These are phyloP conservation scores for Drosophila elegans DNA, from an alignment of 1,140 invertebrate genomes.

Conservation along the genomic window DNA sequence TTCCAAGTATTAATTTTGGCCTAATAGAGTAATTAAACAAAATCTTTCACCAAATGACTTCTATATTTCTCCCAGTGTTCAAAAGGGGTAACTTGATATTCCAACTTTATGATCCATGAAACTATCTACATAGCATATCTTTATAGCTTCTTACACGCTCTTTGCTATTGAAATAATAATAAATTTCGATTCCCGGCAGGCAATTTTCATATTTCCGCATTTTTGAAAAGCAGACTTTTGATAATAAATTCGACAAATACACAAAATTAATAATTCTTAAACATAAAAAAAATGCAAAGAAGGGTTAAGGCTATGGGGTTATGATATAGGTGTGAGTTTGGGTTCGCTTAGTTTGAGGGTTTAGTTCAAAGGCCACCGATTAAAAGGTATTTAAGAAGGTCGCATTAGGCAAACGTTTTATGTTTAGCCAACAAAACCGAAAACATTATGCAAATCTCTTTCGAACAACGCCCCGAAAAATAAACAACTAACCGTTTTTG, in stretches of 20 bases:
- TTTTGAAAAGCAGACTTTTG: no score
- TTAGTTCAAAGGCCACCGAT: constrained; percentile 17
- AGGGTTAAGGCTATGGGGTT: constrained; percentile 12
- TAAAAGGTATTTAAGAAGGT: constrained; percentile 22
- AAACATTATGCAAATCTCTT: constrained; percentile 30
- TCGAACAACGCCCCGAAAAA: constrained; percentile 27
- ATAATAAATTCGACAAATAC: not conserved
- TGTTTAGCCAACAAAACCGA: constrained; percentile 31
- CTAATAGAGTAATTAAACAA: no score
- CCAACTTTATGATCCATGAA: constrained; percentile 4
- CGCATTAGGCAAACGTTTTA: constrained; percentile 31
- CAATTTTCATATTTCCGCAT: constrained; percentile 8
- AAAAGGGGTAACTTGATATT: not conserved
- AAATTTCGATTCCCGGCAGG: not conserved
- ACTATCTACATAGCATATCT: constrained; percentile 9
- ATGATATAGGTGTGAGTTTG: constrained; percentile 8
- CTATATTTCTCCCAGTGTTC: not conserved
- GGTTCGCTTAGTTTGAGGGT: not conserved
- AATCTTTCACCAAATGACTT: no score
- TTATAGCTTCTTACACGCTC: not conserved
- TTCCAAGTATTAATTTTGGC: no score
- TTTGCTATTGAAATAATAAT: not conserved
- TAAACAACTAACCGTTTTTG: constrained; percentile 8
- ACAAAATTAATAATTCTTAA: constrained; percentile 1
- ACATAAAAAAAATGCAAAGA: constrained; percentile 2